Base-by-base conservation (phyloP, 2,113 vertebrate genomes). In the Suricata suricatta region DNA sequence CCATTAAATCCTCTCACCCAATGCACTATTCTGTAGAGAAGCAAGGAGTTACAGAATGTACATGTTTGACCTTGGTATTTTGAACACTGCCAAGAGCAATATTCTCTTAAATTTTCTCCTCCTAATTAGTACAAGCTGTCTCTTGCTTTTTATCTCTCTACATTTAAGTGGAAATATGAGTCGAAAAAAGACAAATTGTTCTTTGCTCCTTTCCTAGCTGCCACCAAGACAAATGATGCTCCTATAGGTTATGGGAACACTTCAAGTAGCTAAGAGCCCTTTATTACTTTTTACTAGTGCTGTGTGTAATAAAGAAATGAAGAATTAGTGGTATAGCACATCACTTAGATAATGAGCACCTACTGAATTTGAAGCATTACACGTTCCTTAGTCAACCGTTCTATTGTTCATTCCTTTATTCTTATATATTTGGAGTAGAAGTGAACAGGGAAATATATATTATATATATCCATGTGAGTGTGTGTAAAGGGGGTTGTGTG, bases 151-250 rank as follows among this genome's bases (percentile, higher is more conserved):
- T 96, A 93, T 97, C 96, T 97, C 96, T 96, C 88, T 71, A 88
- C 93, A 92, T 96, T 97, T 96, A 98, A 98, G 96, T 96, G 83
- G 92, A 96, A 98, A 98, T 97, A 98, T 97, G 96, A 98, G 90
- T 97, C 33, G 50, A 96, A 95, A 97, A 96, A 96, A 97, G 98
- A 97, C 95, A 87, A 96, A 97, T 93, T 90, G 95, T 95, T 96
- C 96, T 97, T 97, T 94, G 95, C 96, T 97, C 94, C 96, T 95
- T 95, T 85, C 95, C 87, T 87, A 85, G 93, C 96, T 98, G 96
- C 96, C 96, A 97, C 96, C 47, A 93, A 98, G 97, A 98, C 89
- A 96, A 97, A 97, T 82, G 96, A 92, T 63, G 93, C 60, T 96
- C 96, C 92, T 90, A 47, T 95, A 95, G 96, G 97, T 96, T 97